Evolutionary conservation across 2,888 invertebrate species (phyloP).

Genomic region (Papilio demoleus): DNA sequence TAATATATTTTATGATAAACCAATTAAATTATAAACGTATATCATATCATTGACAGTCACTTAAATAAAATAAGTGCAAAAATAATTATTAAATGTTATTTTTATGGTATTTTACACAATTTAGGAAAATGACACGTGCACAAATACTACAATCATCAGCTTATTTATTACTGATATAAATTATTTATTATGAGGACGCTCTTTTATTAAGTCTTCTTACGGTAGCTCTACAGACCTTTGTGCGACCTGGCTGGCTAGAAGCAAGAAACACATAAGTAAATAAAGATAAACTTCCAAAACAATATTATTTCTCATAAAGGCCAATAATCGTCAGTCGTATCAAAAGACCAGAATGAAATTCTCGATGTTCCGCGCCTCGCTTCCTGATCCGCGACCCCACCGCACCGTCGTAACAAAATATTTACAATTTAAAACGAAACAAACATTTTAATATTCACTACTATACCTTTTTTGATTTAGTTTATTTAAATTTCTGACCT

Average conservation of each 20-base stretch:
- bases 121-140: no score
- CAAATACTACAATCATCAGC: no score
- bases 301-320: neutral
- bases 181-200: no score
- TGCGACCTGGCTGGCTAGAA: no score
- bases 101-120: no score
- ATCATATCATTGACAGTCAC: neutral
- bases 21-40: neutral
- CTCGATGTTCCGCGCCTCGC: conserved; percentile 58
- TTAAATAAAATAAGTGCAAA: neutral
- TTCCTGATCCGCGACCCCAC: conserved; percentile 45
- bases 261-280: no score
- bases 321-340: conserved; percentile 18
- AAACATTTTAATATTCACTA: conserved; percentile 54
- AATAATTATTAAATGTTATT: neutral
- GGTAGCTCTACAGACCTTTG: no score
- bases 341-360: conserved; percentile 58
- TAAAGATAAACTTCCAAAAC: no score
- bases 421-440: conserved; percentile 55
- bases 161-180: no score
- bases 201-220: no score
- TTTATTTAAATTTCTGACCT: neutral
- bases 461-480: neutral
- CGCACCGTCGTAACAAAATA: conserved; percentile 41
- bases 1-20: neutral